Conservation (phyloP, 2,888 invertebrate genomes). For the Plagodis pulveraria region DNA sequence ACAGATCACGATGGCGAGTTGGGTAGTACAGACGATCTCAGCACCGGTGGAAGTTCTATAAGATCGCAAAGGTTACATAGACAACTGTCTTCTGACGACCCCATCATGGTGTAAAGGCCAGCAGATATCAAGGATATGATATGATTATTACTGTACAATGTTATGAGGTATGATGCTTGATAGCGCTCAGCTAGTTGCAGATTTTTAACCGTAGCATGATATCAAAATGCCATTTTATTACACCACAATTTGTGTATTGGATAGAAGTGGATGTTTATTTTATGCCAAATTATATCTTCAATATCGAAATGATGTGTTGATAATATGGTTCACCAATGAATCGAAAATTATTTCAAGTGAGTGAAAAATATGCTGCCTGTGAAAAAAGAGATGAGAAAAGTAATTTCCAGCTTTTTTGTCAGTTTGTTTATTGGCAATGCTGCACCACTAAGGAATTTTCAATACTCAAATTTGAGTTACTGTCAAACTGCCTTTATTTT, state of each 20-base stretch:
- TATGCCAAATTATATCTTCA: constrained; percentile 25
- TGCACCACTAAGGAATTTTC: no score
- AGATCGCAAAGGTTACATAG: constrained; percentile 75
- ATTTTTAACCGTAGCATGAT: constrained; percentile 1
- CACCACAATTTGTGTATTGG: constrained; percentile 12
- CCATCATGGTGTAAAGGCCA: constrained; percentile 74
- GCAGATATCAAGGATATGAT: not conserved
- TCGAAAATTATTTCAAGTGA: no score
- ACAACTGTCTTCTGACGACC: constrained; percentile 81
- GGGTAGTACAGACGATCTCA: constrained; percentile 87
- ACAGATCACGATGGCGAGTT: constrained; percentile 92
- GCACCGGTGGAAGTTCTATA: constrained; percentile 63
- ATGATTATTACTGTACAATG: not conserved
- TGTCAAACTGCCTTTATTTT: no score
- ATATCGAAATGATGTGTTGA: not conserved
- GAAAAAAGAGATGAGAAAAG: no score
- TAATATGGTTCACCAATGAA: no score
- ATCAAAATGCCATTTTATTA: constrained; percentile 18
- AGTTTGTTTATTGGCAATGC: no score
- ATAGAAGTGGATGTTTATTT: constrained; percentile 22
- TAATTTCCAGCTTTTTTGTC: no score
- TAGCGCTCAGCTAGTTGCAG: constrained; percentile 4
- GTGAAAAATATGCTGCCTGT: no score
- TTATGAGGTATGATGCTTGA: not conserved
- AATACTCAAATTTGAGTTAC: no score